Evolutionary conservation across 2,113 vertebrate genomes (phyloP).

Genomic region (Sus scrofa): DNA sequence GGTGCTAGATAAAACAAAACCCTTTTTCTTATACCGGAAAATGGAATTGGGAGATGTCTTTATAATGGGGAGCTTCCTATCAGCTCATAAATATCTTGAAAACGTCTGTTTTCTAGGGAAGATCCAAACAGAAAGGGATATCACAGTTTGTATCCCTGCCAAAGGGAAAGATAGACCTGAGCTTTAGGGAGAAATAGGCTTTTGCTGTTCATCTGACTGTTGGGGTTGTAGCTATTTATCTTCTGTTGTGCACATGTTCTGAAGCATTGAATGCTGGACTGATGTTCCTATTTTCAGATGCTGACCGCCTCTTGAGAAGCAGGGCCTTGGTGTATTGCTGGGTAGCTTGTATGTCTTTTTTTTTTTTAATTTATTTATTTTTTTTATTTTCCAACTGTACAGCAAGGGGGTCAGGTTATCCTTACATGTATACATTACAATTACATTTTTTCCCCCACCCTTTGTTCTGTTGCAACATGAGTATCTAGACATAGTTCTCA

Average conservation of each 20-base stretch:
- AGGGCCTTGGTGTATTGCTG: not conserved
- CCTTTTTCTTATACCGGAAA: conserved; percentile 42
- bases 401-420: too few relatives aligned
- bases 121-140: conserved; percentile 42
- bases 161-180: conserved; percentile 49
- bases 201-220: conserved; percentile 60
- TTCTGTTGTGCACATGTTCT: conserved; percentile 39
- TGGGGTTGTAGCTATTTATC: conserved; percentile 59
- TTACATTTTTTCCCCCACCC: too few relatives aligned
- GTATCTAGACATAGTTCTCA: too few relatives aligned
- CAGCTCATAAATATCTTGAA: conserved; percentile 68
- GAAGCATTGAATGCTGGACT: conserved; percentile 42
- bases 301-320: conserved; percentile 2
- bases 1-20: conserved; percentile 39
- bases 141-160: conserved; percentile 46
- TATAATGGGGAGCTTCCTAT: conserved; percentile 29
- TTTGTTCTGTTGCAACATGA: too few relatives aligned
- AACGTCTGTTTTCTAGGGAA: conserved; percentile 59
- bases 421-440: too few relatives aligned
- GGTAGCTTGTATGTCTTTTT: conserved; percentile 51
- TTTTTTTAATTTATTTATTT: too few relatives aligned
- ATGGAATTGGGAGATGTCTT: conserved; percentile 55
- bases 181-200: conserved; percentile 49
- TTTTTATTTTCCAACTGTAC: too few relatives aligned
- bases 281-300: conserved; percentile 16